Evolutionary conservation across 2,797 vertebrate genomes (phyloP).

Genomic region (Cynopterus sphinx): DNA sequence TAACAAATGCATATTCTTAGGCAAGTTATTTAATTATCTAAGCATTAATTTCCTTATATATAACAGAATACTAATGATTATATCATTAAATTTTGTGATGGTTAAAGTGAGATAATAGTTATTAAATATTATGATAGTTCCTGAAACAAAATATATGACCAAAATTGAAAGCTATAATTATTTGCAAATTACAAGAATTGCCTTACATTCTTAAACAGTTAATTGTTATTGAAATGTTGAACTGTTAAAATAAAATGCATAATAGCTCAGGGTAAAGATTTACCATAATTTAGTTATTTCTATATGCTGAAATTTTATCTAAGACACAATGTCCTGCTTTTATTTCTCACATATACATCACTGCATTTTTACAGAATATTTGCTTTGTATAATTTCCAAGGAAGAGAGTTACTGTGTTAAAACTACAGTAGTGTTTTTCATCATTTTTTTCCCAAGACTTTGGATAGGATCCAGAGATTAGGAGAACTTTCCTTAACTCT

Average conservation of each 20-base stretch:
- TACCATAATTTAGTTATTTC: not conserved
- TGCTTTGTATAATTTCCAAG: not conserved
- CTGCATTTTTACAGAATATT: not conserved
- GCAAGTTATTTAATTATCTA: not conserved
- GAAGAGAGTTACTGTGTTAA: not conserved
- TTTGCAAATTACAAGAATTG: not conserved
- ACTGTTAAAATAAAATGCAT: not conserved
- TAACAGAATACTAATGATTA: not conserved
- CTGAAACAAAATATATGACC: not conserved
- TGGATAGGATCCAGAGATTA: not conserved
- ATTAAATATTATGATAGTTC: not conserved
- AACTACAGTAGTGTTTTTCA: not conserved
- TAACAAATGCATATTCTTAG: not conserved
- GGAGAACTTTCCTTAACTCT: not conserved
- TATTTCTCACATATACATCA: not conserved
- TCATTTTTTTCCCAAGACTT: not conserved
- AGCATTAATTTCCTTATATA: not conserved
- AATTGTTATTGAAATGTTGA: not conserved
- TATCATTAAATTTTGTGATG: not conserved
- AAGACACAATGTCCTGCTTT: not conserved
- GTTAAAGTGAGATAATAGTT: not conserved
- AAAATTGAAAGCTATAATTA: not conserved
- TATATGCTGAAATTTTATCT: not conserved
- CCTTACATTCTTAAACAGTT: not conserved
- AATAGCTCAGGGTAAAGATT: not conserved